Percentiles rank a stretch among this genome's conserved stretches.
Conservation (phyloP, 2,113 vertebrate genomes). For the Phalacrocorax brasilianus region DNA sequence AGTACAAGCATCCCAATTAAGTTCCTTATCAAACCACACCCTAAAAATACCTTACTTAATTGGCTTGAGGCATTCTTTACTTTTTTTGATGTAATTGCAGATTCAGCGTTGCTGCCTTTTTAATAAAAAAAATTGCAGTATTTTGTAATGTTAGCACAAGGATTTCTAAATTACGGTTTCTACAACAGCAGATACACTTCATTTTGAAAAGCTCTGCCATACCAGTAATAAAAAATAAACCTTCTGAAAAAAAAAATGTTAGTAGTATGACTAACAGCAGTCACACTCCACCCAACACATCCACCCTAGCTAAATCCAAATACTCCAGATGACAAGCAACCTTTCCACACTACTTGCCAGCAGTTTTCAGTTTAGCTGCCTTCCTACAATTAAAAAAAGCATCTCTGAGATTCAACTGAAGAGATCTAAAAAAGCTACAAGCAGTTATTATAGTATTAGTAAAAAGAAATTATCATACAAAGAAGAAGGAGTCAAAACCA, state of each 20-base stretch:
- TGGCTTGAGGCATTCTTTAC: not conserved
- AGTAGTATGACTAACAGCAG: constrained; percentile 50
- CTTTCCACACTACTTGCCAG: constrained; percentile 16
- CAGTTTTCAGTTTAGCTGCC: not conserved
- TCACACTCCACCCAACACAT: constrained; percentile 62
- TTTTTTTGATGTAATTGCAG: not conserved
- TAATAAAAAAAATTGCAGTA: not conserved
- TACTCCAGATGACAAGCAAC: constrained; percentile 59
- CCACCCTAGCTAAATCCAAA: constrained; percentile 27
- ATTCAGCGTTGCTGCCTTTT: not conserved
- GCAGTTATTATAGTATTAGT: not conserved
- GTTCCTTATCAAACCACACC: not conserved
- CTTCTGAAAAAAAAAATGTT: constrained; percentile 22
- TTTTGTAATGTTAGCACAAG: not conserved
- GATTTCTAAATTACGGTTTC: not conserved
- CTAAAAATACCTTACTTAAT: not conserved
- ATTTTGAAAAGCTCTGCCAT: not conserved
- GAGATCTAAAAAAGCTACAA: not conserved
- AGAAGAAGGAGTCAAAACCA: not conserved
- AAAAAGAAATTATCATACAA: not conserved
- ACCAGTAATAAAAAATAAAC: not conserved
- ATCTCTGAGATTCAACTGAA: not conserved
- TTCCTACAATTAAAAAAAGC: not conserved
- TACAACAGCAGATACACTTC: not conserved
- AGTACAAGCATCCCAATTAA: not conserved